Evolutionary conservation across 2,888 invertebrate species (phyloP).

Genomic region (Leptinotarsa tumamoca): DNA sequence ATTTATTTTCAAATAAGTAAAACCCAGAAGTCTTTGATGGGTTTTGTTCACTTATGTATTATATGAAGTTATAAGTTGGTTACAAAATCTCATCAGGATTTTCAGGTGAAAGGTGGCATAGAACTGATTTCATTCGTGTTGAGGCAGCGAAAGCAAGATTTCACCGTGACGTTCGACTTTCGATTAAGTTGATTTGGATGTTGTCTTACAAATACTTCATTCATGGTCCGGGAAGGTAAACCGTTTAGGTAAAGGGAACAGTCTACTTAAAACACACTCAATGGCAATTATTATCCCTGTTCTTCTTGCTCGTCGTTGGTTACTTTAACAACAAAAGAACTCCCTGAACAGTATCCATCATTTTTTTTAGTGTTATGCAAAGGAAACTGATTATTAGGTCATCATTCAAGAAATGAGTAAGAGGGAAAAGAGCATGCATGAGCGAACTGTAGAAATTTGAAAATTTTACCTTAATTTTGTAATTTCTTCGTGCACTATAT

Average conservation of each 20-base stretch:
- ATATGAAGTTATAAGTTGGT: not conserved
- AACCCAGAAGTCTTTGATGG: not conserved
- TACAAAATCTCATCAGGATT: not conserved
- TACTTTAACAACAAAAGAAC: not conserved
- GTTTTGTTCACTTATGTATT: not conserved
- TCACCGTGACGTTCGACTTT: too few relatives aligned
- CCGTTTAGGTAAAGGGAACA: not conserved
- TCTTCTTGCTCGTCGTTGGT: not conserved
- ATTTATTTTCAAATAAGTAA: not conserved
- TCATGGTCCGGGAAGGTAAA: not conserved
- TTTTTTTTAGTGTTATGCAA: too few relatives aligned
- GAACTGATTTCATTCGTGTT: not conserved
- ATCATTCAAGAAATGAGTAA: too few relatives aligned
- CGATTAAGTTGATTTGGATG: too few relatives aligned
- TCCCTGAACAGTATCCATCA: not conserved
- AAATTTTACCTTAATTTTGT: too few relatives aligned
- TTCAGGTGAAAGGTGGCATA: constrained; percentile 1
- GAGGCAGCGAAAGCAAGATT: not conserved
- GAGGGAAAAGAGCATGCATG: too few relatives aligned
- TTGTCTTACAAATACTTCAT: not conserved
- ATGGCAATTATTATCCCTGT: not conserved
- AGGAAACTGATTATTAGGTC: too few relatives aligned
- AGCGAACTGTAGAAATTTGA: too few relatives aligned
- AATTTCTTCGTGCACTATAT: too few relatives aligned
- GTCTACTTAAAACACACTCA: not conserved